Evolutionary conservation across 2,888 invertebrate genomes (phyloP), one percentile per base, ranked within the genome.

Genomic region (Gymnocheta viridis): DNA sequence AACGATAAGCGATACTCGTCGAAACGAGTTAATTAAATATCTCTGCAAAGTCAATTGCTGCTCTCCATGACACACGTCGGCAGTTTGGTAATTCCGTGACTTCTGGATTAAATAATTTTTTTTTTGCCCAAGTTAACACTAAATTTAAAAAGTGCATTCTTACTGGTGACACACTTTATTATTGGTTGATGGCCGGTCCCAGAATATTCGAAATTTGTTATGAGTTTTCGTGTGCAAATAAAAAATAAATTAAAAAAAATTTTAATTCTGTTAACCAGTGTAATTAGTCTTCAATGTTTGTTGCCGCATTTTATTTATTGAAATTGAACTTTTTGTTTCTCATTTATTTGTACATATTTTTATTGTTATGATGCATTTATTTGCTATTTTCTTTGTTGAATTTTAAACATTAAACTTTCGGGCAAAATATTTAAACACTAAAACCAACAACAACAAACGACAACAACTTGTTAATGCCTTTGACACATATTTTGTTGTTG

Each of bases 391-490:
- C 17, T 41, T 72, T 29, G 12, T 22, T 72, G 32, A 72, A 72
- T 41, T n/a, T n/a, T 47, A 44, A 72, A 44, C 44, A 58, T 70
- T 72, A 72, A 67, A 66, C 19, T 29, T 19, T 29, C 29, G 17
- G 41, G 14, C 32, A 67, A 35, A 67, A 58, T 72, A 58, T 58
- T 44, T 58, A 47, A 60, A 72, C 24, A 72, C 47, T 41, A 62
- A 62, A 47, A 29, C 4, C 56, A 58, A 58, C 58, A 32, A 24
- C 22, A 47, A 22, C 7, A 35, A 62, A n/a, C n/a, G n/a, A n/a
- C n/a, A n/a, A n/a, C 41, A 66, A 38, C 38, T 35, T 41, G 41
- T 41, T 54, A 41, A 74, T 76, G 64, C 7, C 74, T 76, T 76
- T 76, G 64, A 66, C 74, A 66, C 29, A 66, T 44, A 51, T 38